Conservation (phyloP, 2,113 vertebrate genomes). For the Dipodomys spectabilis region DNA sequence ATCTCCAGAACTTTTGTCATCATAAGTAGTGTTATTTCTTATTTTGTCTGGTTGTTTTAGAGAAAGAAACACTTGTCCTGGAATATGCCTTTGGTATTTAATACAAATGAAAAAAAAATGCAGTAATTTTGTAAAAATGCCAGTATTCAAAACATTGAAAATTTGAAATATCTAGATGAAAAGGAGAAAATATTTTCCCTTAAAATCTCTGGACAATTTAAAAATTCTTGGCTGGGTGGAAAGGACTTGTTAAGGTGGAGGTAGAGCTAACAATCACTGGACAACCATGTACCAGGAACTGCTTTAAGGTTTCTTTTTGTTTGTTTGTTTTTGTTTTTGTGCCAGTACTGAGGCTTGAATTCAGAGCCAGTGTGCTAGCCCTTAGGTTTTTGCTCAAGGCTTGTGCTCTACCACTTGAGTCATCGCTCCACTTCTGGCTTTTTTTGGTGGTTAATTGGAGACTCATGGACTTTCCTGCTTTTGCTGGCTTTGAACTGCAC, state of each 20-base stretch:
- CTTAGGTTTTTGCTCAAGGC: too few species aligned
- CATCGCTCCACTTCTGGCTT: too few species aligned
- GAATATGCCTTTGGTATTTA: neutral
- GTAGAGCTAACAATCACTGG: neutral
- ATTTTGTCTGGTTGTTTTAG: neutral
- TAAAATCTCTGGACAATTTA: slow-evolving; percentile 2
- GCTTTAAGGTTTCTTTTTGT: too few species aligned
- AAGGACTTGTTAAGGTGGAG: neutral
- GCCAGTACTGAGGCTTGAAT: too few species aligned
- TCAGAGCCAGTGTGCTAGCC: too few species aligned
- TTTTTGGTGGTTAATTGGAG: too few species aligned
- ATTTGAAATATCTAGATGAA: neutral
- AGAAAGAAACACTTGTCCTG: neutral
- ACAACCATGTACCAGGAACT: neutral
- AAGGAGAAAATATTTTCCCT: neutral
- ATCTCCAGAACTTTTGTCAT: neutral
- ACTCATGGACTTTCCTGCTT: too few species aligned
- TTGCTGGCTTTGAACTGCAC: too few species aligned
- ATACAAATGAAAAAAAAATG: neutral
- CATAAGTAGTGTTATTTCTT: neutral
- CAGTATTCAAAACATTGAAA: neutral
- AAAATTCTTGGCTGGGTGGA: neutral
- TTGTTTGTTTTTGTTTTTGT: too few species aligned
- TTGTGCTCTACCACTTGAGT: too few species aligned
- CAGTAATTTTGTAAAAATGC: neutral